Base-by-base conservation (phyloP, 2,113 vertebrate species). In the Anhinga rufa region DNA sequence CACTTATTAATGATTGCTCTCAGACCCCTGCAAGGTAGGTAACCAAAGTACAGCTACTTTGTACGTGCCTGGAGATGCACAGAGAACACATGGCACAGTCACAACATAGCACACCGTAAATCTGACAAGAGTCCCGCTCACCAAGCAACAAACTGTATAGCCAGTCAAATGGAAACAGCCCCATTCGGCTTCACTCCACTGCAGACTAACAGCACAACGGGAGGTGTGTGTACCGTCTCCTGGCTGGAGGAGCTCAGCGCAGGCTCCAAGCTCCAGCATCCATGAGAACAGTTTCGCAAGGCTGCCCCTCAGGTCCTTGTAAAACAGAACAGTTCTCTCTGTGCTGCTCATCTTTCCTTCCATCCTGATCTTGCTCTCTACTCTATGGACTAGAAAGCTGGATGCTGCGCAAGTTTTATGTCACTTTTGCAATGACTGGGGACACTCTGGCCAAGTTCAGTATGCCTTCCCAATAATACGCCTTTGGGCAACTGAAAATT, bases 401-500 rank as follows among this genome's bases (percentile, higher is more conserved):
- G 15, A 21, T 51, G 26, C 40, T 28, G 55, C 7, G 12, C 29
- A 9, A 9, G 19, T 46, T 58, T 60, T 49, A 20, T 14, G 28
- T 31, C 64, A 20, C 31, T 70, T 85, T 7, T 44, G 29, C n/a
- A 51, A 34, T 6, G 40, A 65, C 21, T 3, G 10, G 51, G 12
- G 25, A 57, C 25, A 3, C 38, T 36, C 48, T n/a, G 40, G n/a
- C 57, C 31, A 0, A 2, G 10, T 10, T 22, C 52, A 66, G n/a
- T 9, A 3, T 10, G 12, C 9, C 54, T 83, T 57, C 70, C 46
- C 52, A 60, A 62, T 19, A 32, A 42, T 12, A 44, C 51, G 32
- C 38, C 65, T 55, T 54, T 21, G 29, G 32, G 32, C 40, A 44
- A 49, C 77, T 31, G 34, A 38, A 58, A 82, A 28, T 4, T 5